Evolutionary conservation across 2,888 invertebrate species (phyloP), one percentile per base, ranked within the genome.

Genomic region (Hecatera dysodea): DNA sequence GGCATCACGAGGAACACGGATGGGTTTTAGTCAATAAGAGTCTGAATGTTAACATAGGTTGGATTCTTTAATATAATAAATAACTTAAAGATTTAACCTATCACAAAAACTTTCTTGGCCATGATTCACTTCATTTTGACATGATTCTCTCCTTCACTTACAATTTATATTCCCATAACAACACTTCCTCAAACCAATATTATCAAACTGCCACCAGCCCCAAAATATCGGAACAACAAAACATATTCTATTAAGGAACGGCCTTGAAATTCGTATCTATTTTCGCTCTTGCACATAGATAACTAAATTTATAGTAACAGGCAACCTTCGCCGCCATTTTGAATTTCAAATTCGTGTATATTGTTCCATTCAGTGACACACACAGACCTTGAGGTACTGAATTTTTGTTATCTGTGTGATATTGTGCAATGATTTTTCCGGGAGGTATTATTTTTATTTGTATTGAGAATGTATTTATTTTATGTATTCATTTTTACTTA

Each of bases 271-370:
- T 50, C 55, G 53, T 36, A 46, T 33, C 39, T 67, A 60, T 63
- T 63, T 68, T 50, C 33, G 53, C 62, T 67, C 68, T 55, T 64
- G 53, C 59, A 50, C 65, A 75, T 63, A 80, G 63, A 80, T 71
- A 72, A 73, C 64, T 55, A 57, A 56, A 80, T 78, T 69, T 67
- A 80, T 80, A 70, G 81, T 70, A 66, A 19, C 81, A 75, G 64
- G 27, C 65, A 75, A 44, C 50, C 50, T 36, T 42, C 29, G 50
- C 36, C 11, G 56, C 74, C 64, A 71, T 75, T 80, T 83, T 80
- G 83, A 65, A 80, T 83, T 80, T 80, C 80, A 75, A 80, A 80
- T 83, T 71, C 52, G 22, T 66, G 65, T 71, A 70, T 71, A 70
- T 80, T 75, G 64, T 67, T 66, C 67, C 57, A 75, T 64, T 80